Evolutionary conservation across 2,888 invertebrate genomes (phyloP), one percentile per base, ranked within the genome.

Genomic region (Lasioglossum marginatum): DNA sequence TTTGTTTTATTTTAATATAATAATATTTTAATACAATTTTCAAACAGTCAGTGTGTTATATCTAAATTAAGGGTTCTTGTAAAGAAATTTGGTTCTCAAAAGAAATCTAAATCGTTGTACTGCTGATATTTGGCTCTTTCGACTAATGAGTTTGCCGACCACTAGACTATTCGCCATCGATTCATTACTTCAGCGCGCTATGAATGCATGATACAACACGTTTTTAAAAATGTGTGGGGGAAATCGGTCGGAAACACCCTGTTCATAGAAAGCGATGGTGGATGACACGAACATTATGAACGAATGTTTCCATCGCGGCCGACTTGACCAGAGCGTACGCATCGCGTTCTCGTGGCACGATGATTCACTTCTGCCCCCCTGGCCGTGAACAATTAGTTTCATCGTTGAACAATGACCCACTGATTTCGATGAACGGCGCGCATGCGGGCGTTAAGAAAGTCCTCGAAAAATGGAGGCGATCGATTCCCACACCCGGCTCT

Each of bases 281-380:
- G 14, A 40, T 14, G 68, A 8, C 23, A 40, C 66, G 66, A 66
- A 37, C 34, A 66, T 66, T 16, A 6, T 34, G 16, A 48, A 63
- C 37, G 40, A 23, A 19, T 43, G 68, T 66, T 66, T 66, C 66
- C 12, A n/a, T 34, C 45, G 5, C 2, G 37, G 37, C 37, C 19
- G 66, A 66, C 34, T 19, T 19, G 43, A 14, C n/a, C 27, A 5
- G 16, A 63, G 37, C 37, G 45, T 40, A 6, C 8, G 4, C 43
- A 23, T 19, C 40, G 40, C 12, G 27, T 40, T 43, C n/a, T 6
- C 52, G 37, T 23, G 10, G 23, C 70, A 10, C 73, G 57, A 75
- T 83, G 82, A 84, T 77, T 82, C 83, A 73, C 73, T 27, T 74
- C 57, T 60, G 52, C 43, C 45, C 37, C 19, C 27, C 60, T 23